These are phyloP conservation scores for Lasioglossum pauxillum DNA, from an alignment of 2,888 invertebrate species.

Conservation along the genomic window DNA sequence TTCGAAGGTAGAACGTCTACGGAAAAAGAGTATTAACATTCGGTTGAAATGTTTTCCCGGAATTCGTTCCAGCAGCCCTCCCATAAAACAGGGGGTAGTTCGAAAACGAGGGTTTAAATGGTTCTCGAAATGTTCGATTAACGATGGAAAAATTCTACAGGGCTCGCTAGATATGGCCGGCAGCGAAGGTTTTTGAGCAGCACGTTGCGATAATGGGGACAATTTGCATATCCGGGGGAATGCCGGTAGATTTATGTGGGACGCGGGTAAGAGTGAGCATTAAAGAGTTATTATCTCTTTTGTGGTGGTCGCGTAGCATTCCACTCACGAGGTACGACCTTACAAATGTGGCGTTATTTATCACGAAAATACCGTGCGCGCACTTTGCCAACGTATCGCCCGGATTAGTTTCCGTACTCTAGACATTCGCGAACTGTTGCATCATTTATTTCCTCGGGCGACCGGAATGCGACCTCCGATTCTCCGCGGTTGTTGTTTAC, in stretches of 20 bases:
- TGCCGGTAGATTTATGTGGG: conserved; percentile 53
- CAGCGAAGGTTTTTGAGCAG: conserved; percentile 34
- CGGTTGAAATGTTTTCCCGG: neutral
- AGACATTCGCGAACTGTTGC: conserved; percentile 23
- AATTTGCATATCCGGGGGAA: conserved; percentile 54
- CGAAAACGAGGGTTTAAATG: conserved; percentile 32
- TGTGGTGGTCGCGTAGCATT: conserved; percentile 42
- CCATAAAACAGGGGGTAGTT: neutral
- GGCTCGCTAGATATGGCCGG: conserved; percentile 15
- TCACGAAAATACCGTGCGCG: conserved; percentile 35
- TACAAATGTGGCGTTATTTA: conserved; percentile 57
- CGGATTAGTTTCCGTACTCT: conserved; percentile 29
- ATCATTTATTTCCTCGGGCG: conserved; percentile 40
- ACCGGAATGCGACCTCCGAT: conserved; percentile 21
- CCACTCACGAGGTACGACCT: conserved; percentile 37
- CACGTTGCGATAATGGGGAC: conserved; percentile 58
- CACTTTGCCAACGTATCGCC: conserved; percentile 37
- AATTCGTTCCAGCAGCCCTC: neutral
- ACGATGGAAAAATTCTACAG: conserved; percentile 38
- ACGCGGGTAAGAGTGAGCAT: conserved; percentile 41
- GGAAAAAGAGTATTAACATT: conserved; percentile 6
- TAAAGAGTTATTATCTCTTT: conserved; percentile 67
- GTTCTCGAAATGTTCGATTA: conserved; percentile 11
- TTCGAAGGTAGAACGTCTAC: neutral
- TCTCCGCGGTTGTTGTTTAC: neutral